Evolutionary conservation across 2,888 invertebrate species (phyloP).

Genomic region (Epicampocera succincta): DNA sequence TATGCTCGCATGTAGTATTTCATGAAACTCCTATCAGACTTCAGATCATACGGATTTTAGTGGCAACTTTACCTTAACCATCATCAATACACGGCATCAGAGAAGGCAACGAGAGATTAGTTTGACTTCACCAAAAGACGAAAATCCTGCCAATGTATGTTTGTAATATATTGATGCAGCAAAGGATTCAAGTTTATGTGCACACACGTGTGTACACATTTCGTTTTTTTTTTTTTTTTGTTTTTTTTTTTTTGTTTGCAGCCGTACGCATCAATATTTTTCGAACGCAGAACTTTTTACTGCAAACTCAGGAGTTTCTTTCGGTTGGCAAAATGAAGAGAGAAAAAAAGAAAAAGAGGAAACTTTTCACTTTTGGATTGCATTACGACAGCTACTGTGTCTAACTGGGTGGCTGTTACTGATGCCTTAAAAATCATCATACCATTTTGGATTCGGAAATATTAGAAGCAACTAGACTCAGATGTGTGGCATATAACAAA

Average conservation of each 20-base stretch:
- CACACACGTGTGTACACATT: neutral
- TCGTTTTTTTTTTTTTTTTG: neutral
- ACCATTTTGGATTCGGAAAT: conserved; percentile 9
- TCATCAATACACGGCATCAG: conserved; percentile 7
- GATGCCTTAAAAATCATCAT: conserved; percentile 66
- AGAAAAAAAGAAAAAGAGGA: conserved; percentile 34
- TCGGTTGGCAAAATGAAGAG: conserved; percentile 6
- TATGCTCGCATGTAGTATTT: conserved; percentile 22
- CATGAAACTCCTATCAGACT: conserved; percentile 54
- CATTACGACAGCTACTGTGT: conserved; percentile 70
- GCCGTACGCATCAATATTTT: conserved; percentile 63
- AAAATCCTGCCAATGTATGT: conserved; percentile 39
- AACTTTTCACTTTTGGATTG: conserved; percentile 68
- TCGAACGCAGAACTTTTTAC: conserved; percentile 69
- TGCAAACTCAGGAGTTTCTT: conserved; percentile 66
- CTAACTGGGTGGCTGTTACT: conserved; percentile 70
- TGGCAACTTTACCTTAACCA: conserved; percentile 66
- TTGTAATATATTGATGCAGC: conserved; percentile 50
- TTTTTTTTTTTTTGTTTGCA: neutral
- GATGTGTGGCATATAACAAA: conserved; percentile 52
- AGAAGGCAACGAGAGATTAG: neutral
- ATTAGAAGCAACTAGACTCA: conserved; percentile 51
- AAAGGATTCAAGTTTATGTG: conserved; percentile 30
- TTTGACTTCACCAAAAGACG: conserved; percentile 22
- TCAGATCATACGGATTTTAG: conserved; percentile 64